These are phyloP conservation scores for Nemotelus nigrinus DNA, from an alignment of 2,888 invertebrate genomes.

Conservation along the genomic window DNA sequence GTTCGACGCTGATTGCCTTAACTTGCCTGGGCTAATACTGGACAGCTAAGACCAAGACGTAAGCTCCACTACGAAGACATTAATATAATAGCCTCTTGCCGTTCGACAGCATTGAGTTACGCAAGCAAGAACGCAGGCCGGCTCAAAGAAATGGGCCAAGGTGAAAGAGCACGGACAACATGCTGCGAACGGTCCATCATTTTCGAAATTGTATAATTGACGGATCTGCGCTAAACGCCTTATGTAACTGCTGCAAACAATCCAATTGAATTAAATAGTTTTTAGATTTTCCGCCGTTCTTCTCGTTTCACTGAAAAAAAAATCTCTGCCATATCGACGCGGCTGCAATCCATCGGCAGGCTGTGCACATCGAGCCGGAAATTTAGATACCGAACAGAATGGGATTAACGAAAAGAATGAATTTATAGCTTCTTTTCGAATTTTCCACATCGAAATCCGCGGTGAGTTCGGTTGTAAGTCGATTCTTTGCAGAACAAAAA, in stretches of 20 bases:
- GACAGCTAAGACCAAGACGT: no score
- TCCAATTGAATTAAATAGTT: slow-evolving; percentile 26
- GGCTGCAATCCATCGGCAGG: neutral
- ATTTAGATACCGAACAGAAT: neutral
- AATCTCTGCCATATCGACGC: neutral
- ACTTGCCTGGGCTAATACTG: no score
- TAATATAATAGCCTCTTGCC: no score
- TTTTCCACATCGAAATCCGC: slow-evolving; percentile 9
- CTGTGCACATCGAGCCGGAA: neutral
- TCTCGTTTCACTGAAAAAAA: neutral
- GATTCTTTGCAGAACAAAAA: neutral
- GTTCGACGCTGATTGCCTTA: no score
- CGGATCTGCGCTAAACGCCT: neutral
- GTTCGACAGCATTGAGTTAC: no score
- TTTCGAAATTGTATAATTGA: slow-evolving; percentile 16
- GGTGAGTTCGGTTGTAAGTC: neutral
- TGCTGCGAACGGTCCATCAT: neutral
- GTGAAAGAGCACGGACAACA: neutral
- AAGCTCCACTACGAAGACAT: no score
- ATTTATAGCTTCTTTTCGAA: neutral
- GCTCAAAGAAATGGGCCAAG: slow-evolving; percentile 13
- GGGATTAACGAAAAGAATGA: slow-evolving; percentile 9
- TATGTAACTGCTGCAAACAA: neutral
- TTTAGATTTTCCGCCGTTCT: neutral
- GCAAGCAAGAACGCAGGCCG: no score